phyloP scores from a whole-genome alignment of 2,888 invertebrate species.

The Rhagium mordax region DNA sequence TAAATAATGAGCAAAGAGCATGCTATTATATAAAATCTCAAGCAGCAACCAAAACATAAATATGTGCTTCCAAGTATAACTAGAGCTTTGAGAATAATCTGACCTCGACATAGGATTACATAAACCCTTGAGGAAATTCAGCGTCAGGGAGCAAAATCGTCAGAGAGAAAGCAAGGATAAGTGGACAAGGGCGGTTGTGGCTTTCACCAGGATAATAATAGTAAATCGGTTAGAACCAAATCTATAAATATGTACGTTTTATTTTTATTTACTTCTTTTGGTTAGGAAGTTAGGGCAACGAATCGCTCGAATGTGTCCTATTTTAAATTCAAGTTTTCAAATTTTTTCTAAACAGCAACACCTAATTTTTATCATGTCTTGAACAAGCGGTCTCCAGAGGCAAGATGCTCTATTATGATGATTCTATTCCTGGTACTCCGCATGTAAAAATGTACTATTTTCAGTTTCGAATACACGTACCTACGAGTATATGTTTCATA shows the following conservation, averaged over 20 bases:
- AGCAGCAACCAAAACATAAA: conserved; percentile 12
- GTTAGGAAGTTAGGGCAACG: no score
- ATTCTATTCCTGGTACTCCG: no score
- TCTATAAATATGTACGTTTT: no score
- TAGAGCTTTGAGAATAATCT: conserved; percentile 27
- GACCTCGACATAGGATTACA: conserved; percentile 29
- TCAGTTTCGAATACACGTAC: background rate
- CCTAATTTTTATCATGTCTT: no score
- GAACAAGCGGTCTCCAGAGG: no score
- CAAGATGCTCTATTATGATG: no score
- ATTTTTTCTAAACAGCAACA: no score
- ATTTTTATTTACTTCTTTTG: no score
- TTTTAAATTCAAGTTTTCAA: no score
- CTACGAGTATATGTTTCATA: background rate
- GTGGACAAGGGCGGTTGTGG: conserved; percentile 3
- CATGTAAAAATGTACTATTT: background rate
- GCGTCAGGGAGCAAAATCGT: conserved; percentile 13
- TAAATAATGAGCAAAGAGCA: background rate
- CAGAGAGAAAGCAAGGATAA: conserved; percentile 2
- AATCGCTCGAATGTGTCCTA: no score
- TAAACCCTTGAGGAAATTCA: conserved; percentile 31
- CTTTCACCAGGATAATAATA: conserved; percentile 11
- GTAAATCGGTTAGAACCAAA: background rate
- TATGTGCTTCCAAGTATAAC: conserved; percentile 25
- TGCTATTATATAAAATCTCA: conserved; percentile 16